Percentiles rank a stretch among this genome's conserved stretches.
Evolutionary conservation across 2,797 vertebrate genomes (phyloP).

Genomic region (Leuciscus waleckii): DNA sequence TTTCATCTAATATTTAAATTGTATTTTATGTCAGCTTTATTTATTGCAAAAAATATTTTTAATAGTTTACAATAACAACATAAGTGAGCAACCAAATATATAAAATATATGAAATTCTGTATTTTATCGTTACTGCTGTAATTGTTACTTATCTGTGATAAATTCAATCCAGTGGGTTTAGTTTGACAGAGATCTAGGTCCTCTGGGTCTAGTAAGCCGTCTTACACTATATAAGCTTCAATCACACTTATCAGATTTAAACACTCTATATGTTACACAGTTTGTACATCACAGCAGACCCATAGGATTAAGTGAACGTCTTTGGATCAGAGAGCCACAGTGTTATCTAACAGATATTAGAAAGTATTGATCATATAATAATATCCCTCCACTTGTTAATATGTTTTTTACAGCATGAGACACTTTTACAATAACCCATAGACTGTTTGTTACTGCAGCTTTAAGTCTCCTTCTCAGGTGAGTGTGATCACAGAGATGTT

Average conservation of each 20-base stretch:
- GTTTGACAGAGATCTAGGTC: constrained; percentile 40
- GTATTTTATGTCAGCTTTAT: background rate
- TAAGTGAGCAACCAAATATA: background rate
- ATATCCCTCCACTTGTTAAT: background rate
- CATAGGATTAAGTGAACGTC: constrained; percentile 63
- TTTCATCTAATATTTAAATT: background rate
- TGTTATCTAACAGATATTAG: background rate
- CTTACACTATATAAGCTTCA: constrained; percentile 65
- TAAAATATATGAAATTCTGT: background rate
- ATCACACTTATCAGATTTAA: constrained; percentile 64
- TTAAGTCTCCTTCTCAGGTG: constrained; percentile 13
- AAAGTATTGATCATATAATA: background rate
- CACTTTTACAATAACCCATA: background rate
- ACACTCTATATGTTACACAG: constrained; percentile 61
- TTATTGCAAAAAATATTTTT: background rate
- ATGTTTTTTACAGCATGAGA: background rate
- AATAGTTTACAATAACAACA: background rate
- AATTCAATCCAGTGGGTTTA: constrained; percentile 47
- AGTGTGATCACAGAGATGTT: constrained; percentile 12
- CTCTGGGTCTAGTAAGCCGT: constrained; percentile 50
- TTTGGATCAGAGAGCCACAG: constrained; percentile 10
- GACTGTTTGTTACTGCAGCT: background rate
- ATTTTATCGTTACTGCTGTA: background rate
- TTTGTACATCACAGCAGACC: constrained; percentile 53
- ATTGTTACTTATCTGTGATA: constrained; percentile 28